phyloP scores from a whole-genome alignment of 2,797 vertebrate species.

The Anabas testudineus region DNA sequence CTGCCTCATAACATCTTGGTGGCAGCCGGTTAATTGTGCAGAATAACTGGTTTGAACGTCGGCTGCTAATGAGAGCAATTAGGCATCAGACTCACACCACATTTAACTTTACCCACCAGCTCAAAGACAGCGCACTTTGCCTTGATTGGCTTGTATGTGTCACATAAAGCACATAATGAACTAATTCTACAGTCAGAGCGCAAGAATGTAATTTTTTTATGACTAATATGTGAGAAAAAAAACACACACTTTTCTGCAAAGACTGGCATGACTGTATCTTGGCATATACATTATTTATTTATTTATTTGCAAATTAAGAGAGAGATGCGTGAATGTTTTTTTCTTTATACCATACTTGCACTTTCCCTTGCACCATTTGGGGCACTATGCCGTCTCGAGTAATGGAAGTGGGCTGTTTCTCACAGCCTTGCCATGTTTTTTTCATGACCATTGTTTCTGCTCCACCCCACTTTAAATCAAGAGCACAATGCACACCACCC shows the following conservation, averaged over 20 bases:
- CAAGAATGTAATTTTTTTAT: conserved; percentile 1
- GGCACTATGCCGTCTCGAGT: conserved; percentile 50
- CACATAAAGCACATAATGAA: conserved; percentile 47
- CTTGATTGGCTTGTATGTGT: conserved; percentile 60
- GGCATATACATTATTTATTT: conserved; percentile 4
- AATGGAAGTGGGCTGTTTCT: conserved; percentile 68
- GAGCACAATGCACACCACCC: conserved; percentile 71
- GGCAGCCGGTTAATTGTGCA: conserved; percentile 80
- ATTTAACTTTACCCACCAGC: conserved; percentile 52
- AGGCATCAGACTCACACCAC: conserved; percentile 66
- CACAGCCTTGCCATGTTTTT: conserved; percentile 75
- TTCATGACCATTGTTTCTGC: conserved; percentile 85
- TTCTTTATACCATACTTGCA: conserved; percentile 10
- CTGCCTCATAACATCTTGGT: conserved; percentile 77
- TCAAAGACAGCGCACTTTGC: conserved; percentile 53
- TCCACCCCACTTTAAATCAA: conserved; percentile 82
- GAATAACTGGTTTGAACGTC: conserved; percentile 77
- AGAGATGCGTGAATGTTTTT: conserved; percentile 19
- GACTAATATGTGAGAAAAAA: conserved; percentile 6
- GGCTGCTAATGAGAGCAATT: conserved; percentile 83
- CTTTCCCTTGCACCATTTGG: conserved; percentile 50
- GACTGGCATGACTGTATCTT: not conserved
- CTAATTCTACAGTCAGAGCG: conserved; percentile 22
- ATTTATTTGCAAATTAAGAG: conserved; percentile 6
- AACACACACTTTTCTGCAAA: not conserved